These are phyloP conservation scores for Eidolon dupreanum DNA, from an alignment of 2,797 vertebrate species.

Conservation along the genomic window DNA sequence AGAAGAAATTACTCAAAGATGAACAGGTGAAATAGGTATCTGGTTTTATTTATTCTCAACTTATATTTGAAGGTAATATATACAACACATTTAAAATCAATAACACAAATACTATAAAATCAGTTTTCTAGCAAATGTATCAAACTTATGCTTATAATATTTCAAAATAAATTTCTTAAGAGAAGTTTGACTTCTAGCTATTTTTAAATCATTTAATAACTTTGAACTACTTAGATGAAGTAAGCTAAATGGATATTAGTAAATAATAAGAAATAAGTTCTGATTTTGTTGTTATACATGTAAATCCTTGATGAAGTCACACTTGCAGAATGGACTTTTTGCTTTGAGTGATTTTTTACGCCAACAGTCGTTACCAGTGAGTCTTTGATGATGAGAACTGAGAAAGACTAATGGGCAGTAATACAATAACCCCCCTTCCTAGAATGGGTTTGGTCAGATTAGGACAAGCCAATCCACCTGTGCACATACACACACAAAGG, in stretches of 20 bases:
- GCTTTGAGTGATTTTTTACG: neutral
- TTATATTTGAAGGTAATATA: neutral
- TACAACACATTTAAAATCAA: neutral
- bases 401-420: neutral
- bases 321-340: neutral
- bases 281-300: neutral
- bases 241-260: neutral
- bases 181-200: neutral
- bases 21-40: neutral
- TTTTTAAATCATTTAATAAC: neutral
- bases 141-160: neutral
- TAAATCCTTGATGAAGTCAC: neutral
- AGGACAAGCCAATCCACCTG: neutral
- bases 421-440: neutral
- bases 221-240: neutral
- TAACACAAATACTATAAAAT: neutral
- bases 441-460: neutral
- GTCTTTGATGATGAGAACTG: neutral
- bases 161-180: constrained; percentile 16
- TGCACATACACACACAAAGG: neutral
- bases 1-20: constrained; percentile 38
- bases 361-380: neutral
- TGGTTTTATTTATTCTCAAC: constrained; percentile 37
- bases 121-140: neutral
- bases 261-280: neutral